Percentiles rank a stretch among this genome's conserved stretches.
phyloP scores from a whole-genome alignment of 2,888 invertebrate genomes.

The Disparrhopalites patrizii region DNA sequence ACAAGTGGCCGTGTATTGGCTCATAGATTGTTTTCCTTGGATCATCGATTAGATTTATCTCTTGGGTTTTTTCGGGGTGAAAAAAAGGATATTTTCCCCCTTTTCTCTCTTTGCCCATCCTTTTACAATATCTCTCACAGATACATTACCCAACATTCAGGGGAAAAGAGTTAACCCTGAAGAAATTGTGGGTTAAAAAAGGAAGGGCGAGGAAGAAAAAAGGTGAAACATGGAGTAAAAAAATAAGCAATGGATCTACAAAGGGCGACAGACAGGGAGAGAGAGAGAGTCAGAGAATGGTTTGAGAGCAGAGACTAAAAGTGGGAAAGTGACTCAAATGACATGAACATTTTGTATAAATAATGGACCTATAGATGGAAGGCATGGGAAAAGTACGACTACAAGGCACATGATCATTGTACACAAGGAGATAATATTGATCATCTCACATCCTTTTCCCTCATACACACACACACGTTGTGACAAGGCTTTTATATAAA shows the following conservation, averaged over 20 bases:
- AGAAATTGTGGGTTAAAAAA: too few relatives aligned
- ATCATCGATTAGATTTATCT: constrained; percentile 1
- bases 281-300: background rate
- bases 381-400: background rate
- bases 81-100: too few relatives aligned
- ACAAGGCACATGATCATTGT: background rate
- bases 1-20: background rate
- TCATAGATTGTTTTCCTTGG: background rate
- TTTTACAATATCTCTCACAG: too few relatives aligned
- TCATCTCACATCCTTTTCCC: too few relatives aligned
- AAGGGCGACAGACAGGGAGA: too few relatives aligned
- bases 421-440: background rate
- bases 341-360: background rate
- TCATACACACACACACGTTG: too few relatives aligned
- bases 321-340: background rate
- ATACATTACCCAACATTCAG: too few relatives aligned
- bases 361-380: too few relatives aligned
- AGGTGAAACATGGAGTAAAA: background rate
- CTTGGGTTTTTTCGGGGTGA: background rate
- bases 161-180: too few relatives aligned
- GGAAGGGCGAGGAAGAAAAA: too few relatives aligned
- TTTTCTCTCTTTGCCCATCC: too few relatives aligned
- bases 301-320: background rate
- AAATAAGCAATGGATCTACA: background rate
- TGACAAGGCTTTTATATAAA: too few relatives aligned